Conservation (phyloP, 2,888 invertebrate genomes). For the Tetramorium bicarinatum region DNA sequence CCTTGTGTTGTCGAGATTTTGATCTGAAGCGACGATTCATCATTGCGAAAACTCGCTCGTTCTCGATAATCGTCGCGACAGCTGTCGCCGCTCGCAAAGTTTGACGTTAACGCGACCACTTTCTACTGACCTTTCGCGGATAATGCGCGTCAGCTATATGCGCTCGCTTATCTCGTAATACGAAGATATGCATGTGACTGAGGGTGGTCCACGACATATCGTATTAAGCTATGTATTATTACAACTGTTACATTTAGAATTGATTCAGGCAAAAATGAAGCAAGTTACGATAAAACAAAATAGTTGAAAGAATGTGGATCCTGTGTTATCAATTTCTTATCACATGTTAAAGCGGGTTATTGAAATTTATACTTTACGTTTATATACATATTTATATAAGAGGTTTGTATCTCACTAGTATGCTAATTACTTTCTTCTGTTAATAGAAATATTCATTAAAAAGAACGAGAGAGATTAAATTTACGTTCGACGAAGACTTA, state of each 20-base stretch:
- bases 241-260: neutral
- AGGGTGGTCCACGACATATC: neutral
- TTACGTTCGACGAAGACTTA: neutral
- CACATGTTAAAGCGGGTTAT: neutral
- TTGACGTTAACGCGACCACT: conserved; percentile 38
- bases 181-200: conserved; percentile 10
- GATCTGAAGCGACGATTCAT: conserved; percentile 15
- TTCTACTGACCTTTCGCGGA: conserved; percentile 32
- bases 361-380: neutral
- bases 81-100: conserved; percentile 42
- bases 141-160: conserved; percentile 24
- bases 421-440: neutral
- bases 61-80: conserved; percentile 39
- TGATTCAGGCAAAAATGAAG: neutral
- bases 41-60: conserved; percentile 35
- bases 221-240: conserved; percentile 6
- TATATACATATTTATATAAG: neutral
- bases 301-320: neutral
- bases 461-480: neutral
- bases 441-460: neutral
- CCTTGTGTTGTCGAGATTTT: neutral
- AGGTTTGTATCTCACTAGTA: neutral
- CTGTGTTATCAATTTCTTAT: neutral
- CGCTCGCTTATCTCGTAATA: conserved; percentile 4
- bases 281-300: neutral